phyloP scores from a whole-genome alignment of 2,113 vertebrate genomes.

The Pedionomus torquatus region DNA sequence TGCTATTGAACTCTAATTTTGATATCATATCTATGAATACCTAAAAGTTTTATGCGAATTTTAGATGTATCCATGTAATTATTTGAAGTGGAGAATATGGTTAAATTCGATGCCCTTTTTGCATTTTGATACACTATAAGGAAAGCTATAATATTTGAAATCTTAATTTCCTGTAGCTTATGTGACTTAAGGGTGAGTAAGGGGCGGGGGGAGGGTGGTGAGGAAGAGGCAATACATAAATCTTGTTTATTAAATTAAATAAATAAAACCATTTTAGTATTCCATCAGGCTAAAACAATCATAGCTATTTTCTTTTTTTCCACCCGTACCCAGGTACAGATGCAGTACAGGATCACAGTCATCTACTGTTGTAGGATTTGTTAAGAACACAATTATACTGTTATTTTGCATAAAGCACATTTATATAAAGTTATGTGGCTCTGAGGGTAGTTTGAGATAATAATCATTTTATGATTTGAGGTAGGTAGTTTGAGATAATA shows the following conservation, averaged over 20 bases:
- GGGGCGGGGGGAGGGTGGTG: too few species aligned
- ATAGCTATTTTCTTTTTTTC: background rate
- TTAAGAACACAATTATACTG: background rate
- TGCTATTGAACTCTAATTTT: background rate
- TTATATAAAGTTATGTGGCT: background rate
- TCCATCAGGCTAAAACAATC: background rate
- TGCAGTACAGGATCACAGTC: background rate
- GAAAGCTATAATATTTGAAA: background rate
- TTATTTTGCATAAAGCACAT: background rate
- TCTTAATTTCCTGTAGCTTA: background rate
- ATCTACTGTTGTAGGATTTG: background rate
- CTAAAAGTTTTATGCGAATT: background rate
- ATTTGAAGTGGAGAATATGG: background rate
- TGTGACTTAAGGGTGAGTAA: rapidly evolving
- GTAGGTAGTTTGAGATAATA: too few species aligned
- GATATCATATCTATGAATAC: background rate
- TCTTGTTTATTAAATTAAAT: background rate
- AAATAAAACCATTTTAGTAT: background rate
- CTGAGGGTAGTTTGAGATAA: background rate
- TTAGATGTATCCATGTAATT: background rate
- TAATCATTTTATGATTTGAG: too few species aligned
- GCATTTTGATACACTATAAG: background rate
- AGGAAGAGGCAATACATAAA: background rate
- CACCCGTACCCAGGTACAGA: background rate
- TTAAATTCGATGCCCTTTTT: background rate